These are phyloP conservation scores for Coleophora flavipennella DNA, from an alignment of 2,888 invertebrate species.

Conservation along the genomic window DNA sequence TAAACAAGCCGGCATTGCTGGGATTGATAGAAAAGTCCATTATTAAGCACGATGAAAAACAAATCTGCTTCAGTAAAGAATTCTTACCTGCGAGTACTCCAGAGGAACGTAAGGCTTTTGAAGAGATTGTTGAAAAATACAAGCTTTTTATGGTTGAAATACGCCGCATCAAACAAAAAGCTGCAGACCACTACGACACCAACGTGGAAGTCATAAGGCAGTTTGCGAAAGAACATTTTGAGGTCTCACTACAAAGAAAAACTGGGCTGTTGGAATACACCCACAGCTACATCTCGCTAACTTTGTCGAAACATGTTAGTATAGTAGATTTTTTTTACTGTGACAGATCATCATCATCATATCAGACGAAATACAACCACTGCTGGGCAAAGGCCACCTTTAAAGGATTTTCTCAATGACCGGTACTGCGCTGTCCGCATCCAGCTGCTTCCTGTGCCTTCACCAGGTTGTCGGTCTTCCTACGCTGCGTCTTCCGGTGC, in stretches of 20 bases:
- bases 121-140: neutral
- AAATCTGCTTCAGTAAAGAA: neutral
- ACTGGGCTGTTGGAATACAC: constrained; percentile 31
- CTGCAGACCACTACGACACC: neutral
- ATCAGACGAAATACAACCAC: no score
- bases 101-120: neutral
- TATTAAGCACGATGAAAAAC: neutral
- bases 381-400: no score
- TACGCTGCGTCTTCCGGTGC: no score
- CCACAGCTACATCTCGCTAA: constrained; percentile 29
- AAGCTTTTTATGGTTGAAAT: neutral
- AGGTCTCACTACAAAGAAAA: constrained; percentile 25
- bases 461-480: no score
- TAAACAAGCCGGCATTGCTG: neutral
- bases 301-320: constrained; percentile 35
- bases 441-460: no score
- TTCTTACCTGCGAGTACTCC: neutral
- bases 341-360: no score
- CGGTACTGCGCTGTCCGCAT: no score
- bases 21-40: neutral
- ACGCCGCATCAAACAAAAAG: neutral
- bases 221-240: constrained; percentile 18
- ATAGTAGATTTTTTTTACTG: no score
- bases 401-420: no score
- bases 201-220: neutral